Percentiles rank a stretch among this genome's conserved stretches.
Conservation (phyloP, 2,888 invertebrate genomes). For the Piscicola geometra region DNA sequence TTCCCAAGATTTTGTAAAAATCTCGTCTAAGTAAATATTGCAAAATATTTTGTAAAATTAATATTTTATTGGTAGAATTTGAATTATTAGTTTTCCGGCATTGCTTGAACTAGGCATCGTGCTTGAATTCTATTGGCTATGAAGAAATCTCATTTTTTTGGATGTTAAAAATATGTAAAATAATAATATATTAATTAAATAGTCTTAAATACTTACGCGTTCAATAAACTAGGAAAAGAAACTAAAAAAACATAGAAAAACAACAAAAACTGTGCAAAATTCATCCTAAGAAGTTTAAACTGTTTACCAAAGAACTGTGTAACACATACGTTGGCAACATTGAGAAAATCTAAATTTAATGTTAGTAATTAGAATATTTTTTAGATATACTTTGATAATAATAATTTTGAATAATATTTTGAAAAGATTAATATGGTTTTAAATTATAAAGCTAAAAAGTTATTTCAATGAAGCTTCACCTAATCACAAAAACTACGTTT, state of each 20-base stretch:
- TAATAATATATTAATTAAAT: neutral
- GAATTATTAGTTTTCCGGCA: too few relatives aligned
- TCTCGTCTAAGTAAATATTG: slow-evolving; percentile 73
- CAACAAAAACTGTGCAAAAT: neutral
- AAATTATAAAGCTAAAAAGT: too few relatives aligned
- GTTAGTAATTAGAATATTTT: too few relatives aligned
- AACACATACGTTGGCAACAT: too few relatives aligned
- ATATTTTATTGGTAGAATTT: too few relatives aligned
- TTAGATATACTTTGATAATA: too few relatives aligned
- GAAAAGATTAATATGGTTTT: too few relatives aligned
- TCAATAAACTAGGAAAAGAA: neutral
- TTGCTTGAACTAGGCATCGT: neutral
- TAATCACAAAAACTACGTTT: too few relatives aligned
- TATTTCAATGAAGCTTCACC: too few relatives aligned
- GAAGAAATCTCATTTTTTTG: neutral
- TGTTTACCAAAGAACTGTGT: slow-evolving; percentile 7
- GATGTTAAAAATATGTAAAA: neutral
- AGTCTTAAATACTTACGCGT: neutral
- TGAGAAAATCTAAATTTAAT: too few relatives aligned
- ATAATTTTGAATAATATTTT: too few relatives aligned
- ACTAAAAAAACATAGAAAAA: neutral
- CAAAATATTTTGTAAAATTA: too few relatives aligned
- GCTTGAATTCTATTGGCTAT: slow-evolving; percentile 2
- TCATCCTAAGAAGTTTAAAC: neutral
- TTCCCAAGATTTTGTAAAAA: slow-evolving; percentile 86